Evolutionary conservation across 2,113 vertebrate species (phyloP).

Genomic region (Bungarus multicinctus): DNA sequence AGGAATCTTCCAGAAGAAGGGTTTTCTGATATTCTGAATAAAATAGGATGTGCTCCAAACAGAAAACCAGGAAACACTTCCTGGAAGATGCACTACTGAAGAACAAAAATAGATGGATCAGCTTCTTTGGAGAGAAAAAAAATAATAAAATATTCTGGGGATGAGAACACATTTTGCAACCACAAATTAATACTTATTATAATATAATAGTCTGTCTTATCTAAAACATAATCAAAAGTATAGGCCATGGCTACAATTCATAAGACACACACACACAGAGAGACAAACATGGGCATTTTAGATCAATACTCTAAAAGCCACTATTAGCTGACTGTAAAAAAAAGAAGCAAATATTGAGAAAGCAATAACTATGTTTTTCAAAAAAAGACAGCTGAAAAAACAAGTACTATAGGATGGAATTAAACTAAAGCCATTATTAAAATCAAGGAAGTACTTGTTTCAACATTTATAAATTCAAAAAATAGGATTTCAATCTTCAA

Average conservation of each 20-base stretch:
- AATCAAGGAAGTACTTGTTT: background rate
- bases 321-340: background rate
- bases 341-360: background rate
- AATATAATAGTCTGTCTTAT: conserved; percentile 43
- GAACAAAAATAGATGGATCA: background rate
- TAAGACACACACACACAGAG: background rate
- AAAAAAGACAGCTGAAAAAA: background rate
- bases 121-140: background rate
- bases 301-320: background rate
- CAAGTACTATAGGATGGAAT: background rate
- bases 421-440: background rate
- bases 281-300: conserved; percentile 13
- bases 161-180: background rate
- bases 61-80: background rate
- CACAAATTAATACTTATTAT: background rate
- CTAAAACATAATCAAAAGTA: conserved; percentile 31
- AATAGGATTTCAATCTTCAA: background rate
- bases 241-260: background rate
- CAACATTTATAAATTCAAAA: conserved; percentile 26
- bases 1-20: background rate
- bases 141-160: background rate
- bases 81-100: background rate
- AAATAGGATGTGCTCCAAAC: background rate
- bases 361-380: background rate
- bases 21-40: background rate